These are phyloP conservation scores for Spizaetus ornatus DNA, from an alignment of 2,113 vertebrate species.

Conservation along the genomic window DNA sequence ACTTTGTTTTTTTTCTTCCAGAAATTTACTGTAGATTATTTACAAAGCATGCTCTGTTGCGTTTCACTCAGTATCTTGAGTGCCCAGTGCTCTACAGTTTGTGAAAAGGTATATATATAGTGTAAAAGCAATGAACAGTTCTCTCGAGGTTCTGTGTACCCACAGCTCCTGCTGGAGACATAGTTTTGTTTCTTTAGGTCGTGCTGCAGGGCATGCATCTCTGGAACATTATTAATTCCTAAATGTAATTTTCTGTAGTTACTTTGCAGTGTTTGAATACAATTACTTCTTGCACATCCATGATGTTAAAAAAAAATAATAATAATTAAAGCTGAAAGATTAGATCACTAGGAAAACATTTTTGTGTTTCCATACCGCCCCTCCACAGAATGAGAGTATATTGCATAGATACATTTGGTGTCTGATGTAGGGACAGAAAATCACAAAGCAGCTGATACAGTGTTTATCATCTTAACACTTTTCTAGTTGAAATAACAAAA, in stretches of 20 bases:
- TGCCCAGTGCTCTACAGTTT: neutral
- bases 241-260: neutral
- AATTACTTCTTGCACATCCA: neutral
- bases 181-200: neutral
- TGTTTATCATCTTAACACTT: slow-evolving; percentile 67
- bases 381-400: neutral
- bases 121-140: neutral
- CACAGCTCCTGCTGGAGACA: neutral
- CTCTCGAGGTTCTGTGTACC: fast-evolving
- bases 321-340: neutral
- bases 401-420: neutral
- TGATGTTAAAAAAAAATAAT: neutral
- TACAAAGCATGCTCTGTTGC: neutral
- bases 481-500: slow-evolving; percentile 60
- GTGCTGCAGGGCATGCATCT: fast-evolving
- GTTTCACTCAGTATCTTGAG: neutral
- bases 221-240: neutral
- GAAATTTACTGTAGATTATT: neutral
- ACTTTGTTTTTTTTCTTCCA: neutral
- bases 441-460: slow-evolving; percentile 39
- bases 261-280: neutral
- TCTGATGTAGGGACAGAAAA: slow-evolving; percentile 36
- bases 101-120: neutral
- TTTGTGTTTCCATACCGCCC: neutral
- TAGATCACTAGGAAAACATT: neutral